Percentiles rank a stretch among this genome's conserved stretches.
Conservation (phyloP, 1,140 invertebrate genomes). For the Paraescarpia echinospica region DNA sequence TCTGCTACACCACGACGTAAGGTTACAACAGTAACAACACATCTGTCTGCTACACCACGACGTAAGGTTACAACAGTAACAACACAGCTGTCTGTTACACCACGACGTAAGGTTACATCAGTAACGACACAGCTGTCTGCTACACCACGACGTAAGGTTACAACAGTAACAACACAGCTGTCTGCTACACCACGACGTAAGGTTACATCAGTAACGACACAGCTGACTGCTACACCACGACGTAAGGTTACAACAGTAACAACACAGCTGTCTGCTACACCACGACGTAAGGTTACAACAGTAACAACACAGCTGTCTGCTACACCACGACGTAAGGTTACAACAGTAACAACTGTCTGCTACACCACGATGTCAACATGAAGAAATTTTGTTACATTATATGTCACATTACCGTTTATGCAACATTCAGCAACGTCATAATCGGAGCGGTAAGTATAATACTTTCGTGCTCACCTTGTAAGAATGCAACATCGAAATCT, state of each 20-base stretch:
- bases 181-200: neutral
- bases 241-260: neutral
- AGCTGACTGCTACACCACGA: neutral
- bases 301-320: too few species aligned
- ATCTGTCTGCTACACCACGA: neutral
- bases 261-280: too few species aligned
- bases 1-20: too few species aligned
- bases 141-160: neutral
- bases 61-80: neutral
- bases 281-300: neutral
- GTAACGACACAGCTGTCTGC: neutral
- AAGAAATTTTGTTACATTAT: neutral
- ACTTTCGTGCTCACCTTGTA: neutral
- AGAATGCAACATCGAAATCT: neutral
- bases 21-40: too few species aligned
- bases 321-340: neutral
- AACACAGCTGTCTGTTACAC: neutral
- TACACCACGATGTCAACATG: neutral
- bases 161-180: neutral
- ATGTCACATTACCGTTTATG: neutral
- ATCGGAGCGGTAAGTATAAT: neutral
- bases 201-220: neutral
- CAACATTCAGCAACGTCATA: neutral
- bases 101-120: neutral
- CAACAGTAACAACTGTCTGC: too few species aligned